These are phyloP conservation scores for Molanna angustata DNA, from an alignment of 2,888 invertebrate genomes.

Conservation along the genomic window DNA sequence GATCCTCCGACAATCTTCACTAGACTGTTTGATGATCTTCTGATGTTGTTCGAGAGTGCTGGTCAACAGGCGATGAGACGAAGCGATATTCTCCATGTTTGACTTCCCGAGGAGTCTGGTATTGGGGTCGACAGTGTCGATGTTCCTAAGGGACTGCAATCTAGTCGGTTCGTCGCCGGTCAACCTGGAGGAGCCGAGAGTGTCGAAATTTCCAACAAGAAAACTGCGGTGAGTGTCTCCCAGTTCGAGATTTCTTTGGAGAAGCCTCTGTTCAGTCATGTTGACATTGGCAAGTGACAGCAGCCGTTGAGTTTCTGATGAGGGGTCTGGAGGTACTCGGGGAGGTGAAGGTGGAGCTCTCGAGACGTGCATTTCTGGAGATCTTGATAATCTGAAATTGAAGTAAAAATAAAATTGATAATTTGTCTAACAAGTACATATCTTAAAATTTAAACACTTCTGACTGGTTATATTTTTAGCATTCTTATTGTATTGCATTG, in stretches of 20 bases:
- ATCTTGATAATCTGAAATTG: conserved; percentile 50
- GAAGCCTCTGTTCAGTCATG: conserved; percentile 55
- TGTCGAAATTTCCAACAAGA: conserved; percentile 48
- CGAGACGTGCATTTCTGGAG: conserved; percentile 45
- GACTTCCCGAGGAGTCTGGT: conserved; percentile 48
- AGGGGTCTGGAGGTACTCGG: conserved; percentile 44
- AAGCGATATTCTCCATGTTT: conserved; percentile 42
- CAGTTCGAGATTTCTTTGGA: conserved; percentile 53
- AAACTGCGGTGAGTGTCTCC: conserved; percentile 54
- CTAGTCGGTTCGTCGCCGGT: conserved; percentile 49
- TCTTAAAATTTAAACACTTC: too few relatives aligned
- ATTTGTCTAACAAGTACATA: too few relatives aligned
- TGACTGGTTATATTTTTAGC: too few relatives aligned
- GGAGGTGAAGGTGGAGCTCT: conserved; percentile 45
- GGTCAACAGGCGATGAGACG: conserved; percentile 48
- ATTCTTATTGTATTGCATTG: too few relatives aligned
- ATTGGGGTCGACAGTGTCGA: conserved; percentile 50
- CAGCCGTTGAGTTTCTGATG: conserved; percentile 51
- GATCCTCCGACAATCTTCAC: conserved; percentile 66
- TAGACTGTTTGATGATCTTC: conserved; percentile 61
- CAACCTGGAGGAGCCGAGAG: conserved; percentile 37
- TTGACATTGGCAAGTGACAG: conserved; percentile 53
- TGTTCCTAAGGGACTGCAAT: conserved; percentile 50
- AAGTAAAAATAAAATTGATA: too few relatives aligned
- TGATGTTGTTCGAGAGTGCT: conserved; percentile 59